Percentiles rank a stretch among this genome's conserved stretches.
These are phyloP conservation scores for Podotricha telesiphe DNA, from an alignment of 2,888 invertebrate species.

Conservation along the genomic window DNA sequence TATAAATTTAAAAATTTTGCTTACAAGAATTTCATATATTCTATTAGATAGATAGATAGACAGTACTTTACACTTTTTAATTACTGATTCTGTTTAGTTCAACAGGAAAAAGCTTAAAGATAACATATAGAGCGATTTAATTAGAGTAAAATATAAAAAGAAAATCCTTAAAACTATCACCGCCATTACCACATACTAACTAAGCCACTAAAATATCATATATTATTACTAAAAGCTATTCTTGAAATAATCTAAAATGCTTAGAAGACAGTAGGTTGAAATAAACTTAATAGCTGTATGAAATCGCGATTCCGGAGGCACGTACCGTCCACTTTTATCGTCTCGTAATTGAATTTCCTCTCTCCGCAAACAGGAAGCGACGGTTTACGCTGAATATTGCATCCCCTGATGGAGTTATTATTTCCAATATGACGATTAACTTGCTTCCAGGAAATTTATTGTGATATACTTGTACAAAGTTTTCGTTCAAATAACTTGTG, in stretches of 20 bases:
- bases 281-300: slow-evolving; percentile 43
- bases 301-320: slow-evolving; percentile 45
- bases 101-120: too few species aligned
- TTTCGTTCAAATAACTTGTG: background rate
- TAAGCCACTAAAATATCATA: background rate
- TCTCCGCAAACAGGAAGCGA: slow-evolving; percentile 76
- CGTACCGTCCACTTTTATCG: slow-evolving; percentile 70
- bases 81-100: too few species aligned
- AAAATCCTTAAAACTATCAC: too few species aligned
- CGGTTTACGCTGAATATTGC: slow-evolving; percentile 69
- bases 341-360: slow-evolving; percentile 80
- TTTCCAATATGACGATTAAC: slow-evolving; percentile 62
- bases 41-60: too few species aligned
- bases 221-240: background rate
- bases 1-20: too few species aligned
- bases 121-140: too few species aligned
- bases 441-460: slow-evolving; percentile 26
- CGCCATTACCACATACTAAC: too few species aligned
- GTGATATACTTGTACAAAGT: background rate
- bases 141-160: too few species aligned
- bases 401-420: slow-evolving; percentile 69
- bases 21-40: too few species aligned
- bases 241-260: slow-evolving; percentile 17
- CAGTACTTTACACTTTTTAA: too few species aligned
- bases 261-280: slow-evolving; percentile 36